Conservation (phyloP, 1,140 invertebrate genomes). For the Acarapis woodi region DNA sequence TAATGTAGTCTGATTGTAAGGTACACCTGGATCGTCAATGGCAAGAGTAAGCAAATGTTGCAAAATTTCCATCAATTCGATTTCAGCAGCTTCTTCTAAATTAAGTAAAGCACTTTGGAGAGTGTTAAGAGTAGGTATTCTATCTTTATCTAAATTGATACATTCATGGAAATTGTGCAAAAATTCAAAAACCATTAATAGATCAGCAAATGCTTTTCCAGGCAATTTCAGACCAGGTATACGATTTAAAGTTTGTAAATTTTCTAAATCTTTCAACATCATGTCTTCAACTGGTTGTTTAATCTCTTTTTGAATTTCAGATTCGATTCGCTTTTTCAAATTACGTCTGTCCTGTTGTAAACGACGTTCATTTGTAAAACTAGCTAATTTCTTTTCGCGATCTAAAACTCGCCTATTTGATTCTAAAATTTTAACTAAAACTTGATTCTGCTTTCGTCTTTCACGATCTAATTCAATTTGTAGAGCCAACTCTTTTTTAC, state of each 20-base stretch:
- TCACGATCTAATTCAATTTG: constrained; percentile 46
- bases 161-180: constrained; percentile 79
- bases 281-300: constrained; percentile 41
- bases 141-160: constrained; percentile 65
- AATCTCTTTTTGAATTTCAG: constrained; percentile 50
- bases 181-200: constrained; percentile 80
- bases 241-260: constrained; percentile 39
- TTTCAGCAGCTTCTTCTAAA: constrained; percentile 44
- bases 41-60: constrained; percentile 66
- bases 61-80: constrained; percentile 56
- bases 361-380: constrained; percentile 40
- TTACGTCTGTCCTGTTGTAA: constrained; percentile 47
- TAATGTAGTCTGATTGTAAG: constrained; percentile 27
- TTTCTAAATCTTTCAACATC: constrained; percentile 19
- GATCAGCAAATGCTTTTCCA: constrained; percentile 61
- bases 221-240: constrained; percentile 48
- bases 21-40: constrained; percentile 74
- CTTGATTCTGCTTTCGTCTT: constrained; percentile 56
- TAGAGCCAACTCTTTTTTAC: constrained; percentile 50
- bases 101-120: constrained; percentile 54
- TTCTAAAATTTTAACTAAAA: constrained; percentile 55
- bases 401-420: constrained; percentile 52
- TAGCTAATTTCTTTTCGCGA: constrained; percentile 48
- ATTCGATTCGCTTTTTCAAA: constrained; percentile 43
- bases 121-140: constrained; percentile 48